Evolutionary conservation across 1,140 invertebrate species (phyloP).

Genomic region (Sycophaga agraensis): DNA sequence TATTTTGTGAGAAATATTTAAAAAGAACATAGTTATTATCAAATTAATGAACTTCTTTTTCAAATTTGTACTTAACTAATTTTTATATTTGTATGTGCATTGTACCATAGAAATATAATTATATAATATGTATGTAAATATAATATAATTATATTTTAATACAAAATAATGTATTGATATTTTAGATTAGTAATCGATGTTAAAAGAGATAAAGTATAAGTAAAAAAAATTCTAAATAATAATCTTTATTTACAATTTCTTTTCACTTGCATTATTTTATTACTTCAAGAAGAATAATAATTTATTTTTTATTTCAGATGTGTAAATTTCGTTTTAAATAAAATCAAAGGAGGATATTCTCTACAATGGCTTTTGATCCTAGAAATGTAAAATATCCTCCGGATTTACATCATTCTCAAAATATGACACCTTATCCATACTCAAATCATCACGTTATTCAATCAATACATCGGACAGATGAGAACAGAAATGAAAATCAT

Average conservation of each 20-base stretch:
- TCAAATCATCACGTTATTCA: conserved; percentile 31
- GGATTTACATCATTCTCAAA: conserved; percentile 39
- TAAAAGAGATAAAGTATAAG: too few relatives aligned
- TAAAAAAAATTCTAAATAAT: too few relatives aligned
- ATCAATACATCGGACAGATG: conserved; percentile 45
- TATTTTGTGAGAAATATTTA: too few relatives aligned
- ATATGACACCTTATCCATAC: conserved; percentile 40
- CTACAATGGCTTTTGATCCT: conserved; percentile 49
- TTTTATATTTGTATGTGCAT: too few relatives aligned
- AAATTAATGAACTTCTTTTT: too few relatives aligned
- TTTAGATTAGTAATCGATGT: not conserved
- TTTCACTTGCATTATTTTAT: not conserved
- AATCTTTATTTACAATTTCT: too few relatives aligned
- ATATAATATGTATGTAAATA: not conserved
- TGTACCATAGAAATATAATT: too few relatives aligned
- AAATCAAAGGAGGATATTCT: conserved; percentile 12
- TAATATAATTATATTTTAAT: not conserved
- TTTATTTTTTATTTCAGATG: conserved; percentile 32
- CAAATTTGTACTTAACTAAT: too few relatives aligned
- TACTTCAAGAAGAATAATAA: not conserved
- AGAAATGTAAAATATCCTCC: conserved; percentile 45
- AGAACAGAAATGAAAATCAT: conserved; percentile 52
- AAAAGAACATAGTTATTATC: too few relatives aligned
- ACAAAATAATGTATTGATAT: not conserved
- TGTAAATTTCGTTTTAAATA: conserved; percentile 19